Conservation (phyloP, 2,113 vertebrate genomes). For the Dermatemys mawii region DNA sequence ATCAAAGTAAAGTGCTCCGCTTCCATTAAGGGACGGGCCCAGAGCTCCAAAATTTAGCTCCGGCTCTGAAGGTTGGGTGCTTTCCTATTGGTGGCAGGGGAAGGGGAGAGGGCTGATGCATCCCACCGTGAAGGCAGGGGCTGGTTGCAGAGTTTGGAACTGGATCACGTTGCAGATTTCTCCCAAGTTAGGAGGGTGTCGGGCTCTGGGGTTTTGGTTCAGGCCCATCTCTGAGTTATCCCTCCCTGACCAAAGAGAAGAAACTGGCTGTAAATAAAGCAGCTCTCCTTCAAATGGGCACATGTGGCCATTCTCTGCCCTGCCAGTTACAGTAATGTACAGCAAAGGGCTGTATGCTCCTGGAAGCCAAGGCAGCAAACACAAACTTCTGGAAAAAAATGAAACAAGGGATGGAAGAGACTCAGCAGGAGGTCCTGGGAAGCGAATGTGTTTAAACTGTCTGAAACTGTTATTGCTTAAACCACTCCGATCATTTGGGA, state of each 20-base stretch:
- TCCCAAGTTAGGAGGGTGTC: not conserved
- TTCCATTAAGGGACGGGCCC: not conserved
- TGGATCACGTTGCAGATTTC: not conserved
- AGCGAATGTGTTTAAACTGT: not conserved
- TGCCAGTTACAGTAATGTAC: not conserved
- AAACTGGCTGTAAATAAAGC: not conserved
- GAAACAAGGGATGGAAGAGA: not conserved
- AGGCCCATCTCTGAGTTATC: no score
- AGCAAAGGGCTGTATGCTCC: accelerated
- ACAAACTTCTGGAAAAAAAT: accelerated
- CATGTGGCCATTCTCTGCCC: accelerated
- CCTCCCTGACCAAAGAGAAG: accelerated
- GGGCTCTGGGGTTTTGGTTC: not conserved
- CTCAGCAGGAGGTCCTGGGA: accelerated
- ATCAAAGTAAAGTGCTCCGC: accelerated
- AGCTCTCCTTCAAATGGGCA: not conserved
- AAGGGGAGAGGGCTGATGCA: not conserved
- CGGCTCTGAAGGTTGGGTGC: not conserved
- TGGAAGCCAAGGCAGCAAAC: not conserved
- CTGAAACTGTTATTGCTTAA: not conserved
- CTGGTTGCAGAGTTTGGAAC: not conserved
- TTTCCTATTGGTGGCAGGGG: not conserved
- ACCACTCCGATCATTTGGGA: not conserved
- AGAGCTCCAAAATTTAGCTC: not conserved
- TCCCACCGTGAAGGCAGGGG: accelerated